A percentile compares a stretch with the other conserved stretches of the same genome.
Conservation (phyloP, 2,113 vertebrate genomes). For the Pseudopodoces humilis region DNA sequence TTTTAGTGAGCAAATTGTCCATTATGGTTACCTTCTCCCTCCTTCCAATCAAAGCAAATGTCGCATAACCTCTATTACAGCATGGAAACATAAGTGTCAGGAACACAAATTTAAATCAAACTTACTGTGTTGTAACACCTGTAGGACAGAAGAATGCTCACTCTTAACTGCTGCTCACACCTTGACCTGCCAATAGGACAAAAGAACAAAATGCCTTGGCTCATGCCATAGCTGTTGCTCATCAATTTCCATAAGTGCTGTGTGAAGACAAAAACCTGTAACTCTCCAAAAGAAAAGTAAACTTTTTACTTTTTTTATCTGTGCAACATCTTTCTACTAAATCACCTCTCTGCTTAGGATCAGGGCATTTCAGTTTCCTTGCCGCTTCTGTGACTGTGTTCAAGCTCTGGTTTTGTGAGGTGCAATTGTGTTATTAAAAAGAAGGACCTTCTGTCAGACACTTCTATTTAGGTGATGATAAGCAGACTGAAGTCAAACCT, state of each 20-base stretch:
- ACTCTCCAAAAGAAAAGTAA: background rate
- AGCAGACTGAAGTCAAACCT: constrained; percentile 2
- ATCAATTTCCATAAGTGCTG: fast-evolving
- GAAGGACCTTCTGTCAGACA: background rate
- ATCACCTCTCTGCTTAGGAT: background rate
- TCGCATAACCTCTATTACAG: fast-evolving
- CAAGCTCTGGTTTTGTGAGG: background rate
- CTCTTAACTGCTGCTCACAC: background rate
- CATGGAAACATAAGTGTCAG: background rate
- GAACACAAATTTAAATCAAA: background rate
- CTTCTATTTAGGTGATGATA: constrained; percentile 10
- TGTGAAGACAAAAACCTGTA: background rate
- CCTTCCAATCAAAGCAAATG: background rate
- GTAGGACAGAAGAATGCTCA: background rate
- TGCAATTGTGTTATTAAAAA: background rate
- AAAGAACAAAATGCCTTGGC: background rate
- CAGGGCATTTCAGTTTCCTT: background rate
- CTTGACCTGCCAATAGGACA: background rate
- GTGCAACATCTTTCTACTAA: background rate
- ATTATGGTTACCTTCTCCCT: background rate
- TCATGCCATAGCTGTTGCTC: background rate
- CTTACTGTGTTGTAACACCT: background rate
- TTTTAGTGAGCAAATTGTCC: background rate
- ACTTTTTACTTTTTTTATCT: background rate
- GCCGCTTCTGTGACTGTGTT: background rate